Evolutionary conservation across 1,140 invertebrate genomes (phyloP).

Genomic region (Proales similis): DNA sequence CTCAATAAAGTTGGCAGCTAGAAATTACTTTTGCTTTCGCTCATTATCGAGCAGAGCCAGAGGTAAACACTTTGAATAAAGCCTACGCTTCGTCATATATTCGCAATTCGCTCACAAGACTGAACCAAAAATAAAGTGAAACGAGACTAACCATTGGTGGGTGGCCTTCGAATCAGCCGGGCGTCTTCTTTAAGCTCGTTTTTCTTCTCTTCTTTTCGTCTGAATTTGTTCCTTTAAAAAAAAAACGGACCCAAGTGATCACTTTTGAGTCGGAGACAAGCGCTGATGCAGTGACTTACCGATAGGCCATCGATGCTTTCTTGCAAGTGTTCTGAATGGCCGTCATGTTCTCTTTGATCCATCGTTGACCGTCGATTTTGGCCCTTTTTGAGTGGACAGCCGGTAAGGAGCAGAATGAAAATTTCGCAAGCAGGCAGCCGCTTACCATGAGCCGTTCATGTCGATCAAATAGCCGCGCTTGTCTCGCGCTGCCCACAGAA

Average conservation of each 20-base stretch:
- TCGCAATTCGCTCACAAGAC: too few relatives aligned
- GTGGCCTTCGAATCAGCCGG: constrained; percentile 3
- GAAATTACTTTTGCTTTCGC: too few relatives aligned
- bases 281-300: background rate
- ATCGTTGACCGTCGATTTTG: constrained; percentile 35
- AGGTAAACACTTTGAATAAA: too few relatives aligned
- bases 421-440: too few relatives aligned
- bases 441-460: constrained; percentile 36
- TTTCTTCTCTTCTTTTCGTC: constrained; percentile 27
- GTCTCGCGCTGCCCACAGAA: constrained; percentile 29
- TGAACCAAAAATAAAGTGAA: too few relatives aligned
- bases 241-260: background rate
- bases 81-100: too few relatives aligned
- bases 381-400: too few relatives aligned
- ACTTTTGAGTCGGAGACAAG: background rate
- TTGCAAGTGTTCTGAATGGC: constrained; percentile 32
- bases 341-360: constrained; percentile 32
- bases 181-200: constrained; percentile 3
- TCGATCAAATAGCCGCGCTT: constrained; percentile 37
- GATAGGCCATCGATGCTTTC: constrained; percentile 33
- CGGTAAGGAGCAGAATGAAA: too few relatives aligned
- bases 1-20: too few relatives aligned
- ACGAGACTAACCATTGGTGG: constrained; percentile 12
- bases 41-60: too few relatives aligned
- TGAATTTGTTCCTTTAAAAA: constrained; percentile 15